Conservation (phyloP, 1,140 invertebrate genomes). For the Phthorimaea operculella region DNA sequence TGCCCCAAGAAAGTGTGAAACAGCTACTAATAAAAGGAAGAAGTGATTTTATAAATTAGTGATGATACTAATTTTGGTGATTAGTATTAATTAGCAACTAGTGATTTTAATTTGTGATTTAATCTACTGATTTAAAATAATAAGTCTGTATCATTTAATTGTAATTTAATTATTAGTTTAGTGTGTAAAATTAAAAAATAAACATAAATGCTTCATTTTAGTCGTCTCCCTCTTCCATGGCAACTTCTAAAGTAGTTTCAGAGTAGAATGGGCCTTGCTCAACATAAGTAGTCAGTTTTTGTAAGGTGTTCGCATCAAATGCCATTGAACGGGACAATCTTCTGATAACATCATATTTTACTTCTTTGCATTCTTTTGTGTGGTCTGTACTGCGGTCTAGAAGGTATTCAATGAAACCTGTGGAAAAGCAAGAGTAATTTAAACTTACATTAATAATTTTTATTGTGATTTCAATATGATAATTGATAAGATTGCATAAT, state of each 20-base stretch:
- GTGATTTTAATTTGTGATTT: background rate
- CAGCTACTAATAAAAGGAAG: conserved; percentile 32
- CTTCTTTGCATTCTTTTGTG: conserved; percentile 77
- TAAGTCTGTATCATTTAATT: conserved; percentile 9
- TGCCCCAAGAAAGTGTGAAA: conserved; percentile 27
- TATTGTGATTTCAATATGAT: background rate
- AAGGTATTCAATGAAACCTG: conserved; percentile 80
- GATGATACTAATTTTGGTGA: background rate
- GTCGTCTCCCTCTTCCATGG: conserved; percentile 70
- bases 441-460: background rate
- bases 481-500: background rate
- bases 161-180: conserved; percentile 5
- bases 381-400: conserved; percentile 76
- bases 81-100: background rate
- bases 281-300: conserved; percentile 73
- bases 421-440: conserved; percentile 9
- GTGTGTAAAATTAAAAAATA: background rate
- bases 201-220: conserved; percentile 20
- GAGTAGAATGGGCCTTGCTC: conserved; percentile 80
- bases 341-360: conserved; percentile 79
- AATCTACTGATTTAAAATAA: background rate
- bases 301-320: conserved; percentile 73
- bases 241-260: conserved; percentile 74
- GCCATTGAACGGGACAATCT: conserved; percentile 72
- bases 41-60: background rate